Evolutionary conservation across 2,113 vertebrate species (phyloP), one percentile per base, ranked within the genome.

Genomic region (Leucoraja erinaceus): DNA sequence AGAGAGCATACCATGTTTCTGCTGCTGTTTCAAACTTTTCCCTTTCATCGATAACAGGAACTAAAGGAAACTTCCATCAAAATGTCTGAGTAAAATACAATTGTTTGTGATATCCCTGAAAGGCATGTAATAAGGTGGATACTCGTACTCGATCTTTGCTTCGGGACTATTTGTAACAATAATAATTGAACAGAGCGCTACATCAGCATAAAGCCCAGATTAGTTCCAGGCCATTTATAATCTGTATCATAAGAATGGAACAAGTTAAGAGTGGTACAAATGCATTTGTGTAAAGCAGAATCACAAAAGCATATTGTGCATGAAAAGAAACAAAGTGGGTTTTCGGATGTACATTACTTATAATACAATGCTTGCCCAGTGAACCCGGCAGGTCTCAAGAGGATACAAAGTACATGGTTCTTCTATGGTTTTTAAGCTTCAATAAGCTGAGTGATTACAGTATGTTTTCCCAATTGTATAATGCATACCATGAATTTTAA

Each of bases 361-460:
- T 28, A 84, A 4, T 61, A 63, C 59, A 61, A 18, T 86, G 28
- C 18, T 1, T 88, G 61, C 12, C 14, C 59, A 66, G 12, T 88
- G 83, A 66, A 88, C 59, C 1, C 14, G 12, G 59, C 5, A 63
- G 18, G 38, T 63, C 83, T 63, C 56, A 63, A 59, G 56, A 22
- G 59, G 59, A 88, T 88, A 63, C n/a, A n/a, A 86, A 31, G 59
- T 88, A 88, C 28, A 88, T 31, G 28, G 16, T 66, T 4, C n/a
- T 63, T 31, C 28, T 63, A 66, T 88, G 28, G 59, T 31, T 6
- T 88, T 63, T 63, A 88, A 88, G 59, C 83, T 61, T 63, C 83
- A 88, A 88, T 88, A 88, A 8, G n/a, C 28, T 88, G 59, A 66
- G 56, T 88, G 83, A 88, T 88, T 88, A 47, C 38, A 47, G 38